phyloP scores from a whole-genome alignment of 2,888 invertebrate species.

The Orthonevra nobilis region DNA sequence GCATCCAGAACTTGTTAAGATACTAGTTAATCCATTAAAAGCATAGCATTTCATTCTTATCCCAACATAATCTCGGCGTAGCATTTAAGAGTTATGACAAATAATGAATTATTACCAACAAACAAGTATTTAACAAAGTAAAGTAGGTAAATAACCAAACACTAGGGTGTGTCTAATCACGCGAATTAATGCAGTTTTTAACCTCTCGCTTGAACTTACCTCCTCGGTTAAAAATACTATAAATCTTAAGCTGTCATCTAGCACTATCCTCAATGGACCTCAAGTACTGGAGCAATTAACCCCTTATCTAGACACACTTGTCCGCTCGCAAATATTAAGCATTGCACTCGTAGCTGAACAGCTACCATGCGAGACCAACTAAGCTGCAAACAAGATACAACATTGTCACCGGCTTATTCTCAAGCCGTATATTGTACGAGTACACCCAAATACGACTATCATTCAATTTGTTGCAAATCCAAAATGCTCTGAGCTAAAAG shows the following conservation, averaged over 20 bases:
- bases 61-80: slow-evolving; percentile 1
- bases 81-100: slow-evolving; percentile 31
- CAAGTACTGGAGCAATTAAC: slow-evolving; percentile 54
- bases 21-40: background rate
- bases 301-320: slow-evolving; percentile 55
- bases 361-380: slow-evolving; percentile 29
- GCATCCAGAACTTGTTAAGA: too few species aligned
- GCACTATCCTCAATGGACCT: slow-evolving; percentile 45
- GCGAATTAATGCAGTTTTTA: slow-evolving; percentile 36
- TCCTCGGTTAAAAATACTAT: slow-evolving; percentile 20
- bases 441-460: slow-evolving; percentile 26
- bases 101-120: slow-evolving; percentile 28
- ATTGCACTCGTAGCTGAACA: slow-evolving; percentile 7
- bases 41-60: background rate
- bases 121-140: slow-evolving; percentile 9
- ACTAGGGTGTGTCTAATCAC: slow-evolving; percentile 51
- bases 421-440: slow-evolving; percentile 1
- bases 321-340: slow-evolving; percentile 30
- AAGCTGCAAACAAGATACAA: slow-evolving; percentile 34
- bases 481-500: slow-evolving; percentile 29
- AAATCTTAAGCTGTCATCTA: slow-evolving; percentile 56
- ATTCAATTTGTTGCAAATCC: slow-evolving; percentile 45
- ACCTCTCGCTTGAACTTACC: slow-evolving; percentile 39
- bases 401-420: slow-evolving; percentile 5
- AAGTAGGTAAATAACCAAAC: background rate